Base-by-base conservation (phyloP, 2,888 invertebrate genomes). In the Malthinus flaveolus region DNA sequence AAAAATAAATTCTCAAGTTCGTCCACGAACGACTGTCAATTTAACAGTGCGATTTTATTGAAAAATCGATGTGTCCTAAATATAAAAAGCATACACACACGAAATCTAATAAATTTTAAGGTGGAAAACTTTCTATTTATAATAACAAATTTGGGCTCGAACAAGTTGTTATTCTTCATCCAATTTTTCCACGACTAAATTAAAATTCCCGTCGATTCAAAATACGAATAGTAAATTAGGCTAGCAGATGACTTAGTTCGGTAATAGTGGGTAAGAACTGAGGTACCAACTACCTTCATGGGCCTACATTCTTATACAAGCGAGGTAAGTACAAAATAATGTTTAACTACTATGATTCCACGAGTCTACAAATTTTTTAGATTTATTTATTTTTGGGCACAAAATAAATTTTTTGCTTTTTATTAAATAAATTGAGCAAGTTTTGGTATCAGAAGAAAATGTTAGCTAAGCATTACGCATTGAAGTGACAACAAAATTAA, bases 401-500 rank as follows among this genome's bases (percentile, higher is more conserved):
- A n/a, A n/a, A n/a, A n/a, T n/a, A n/a, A n/a, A n/a, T n/a, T n/a
- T n/a, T 23, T 23, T 23, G 23, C 5, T 23, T 23, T 23, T 23
- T 23, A 5, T 23, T 23, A 3, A 23, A 23, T 23, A 23, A 23
- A 23, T 23, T 23, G 5, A 23, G 47, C 48, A 54, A 47, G 39
- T 54, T 34, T 37, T 23, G 23, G 23, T 23, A 2, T 23, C 5
- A 10, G n/a, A 9, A 15, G 39, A 50, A 51, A 56, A 45, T 36
- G 49, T 46, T 56, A 56, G 36, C 36, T 35, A 51, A 50, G 39
- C 50, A 32, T 56, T 50, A 46, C 46, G 37, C 50, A 31, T 32
- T 50, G 46, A 39, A 51, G 34, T 47, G 56, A 56, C 50, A 56
- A 56, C 49, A 49, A 56, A 51, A 56, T 56, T 51, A 56, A 56